phyloP scores from a whole-genome alignment of 2,797 vertebrate genomes.

The Nyctibius grandis region DNA sequence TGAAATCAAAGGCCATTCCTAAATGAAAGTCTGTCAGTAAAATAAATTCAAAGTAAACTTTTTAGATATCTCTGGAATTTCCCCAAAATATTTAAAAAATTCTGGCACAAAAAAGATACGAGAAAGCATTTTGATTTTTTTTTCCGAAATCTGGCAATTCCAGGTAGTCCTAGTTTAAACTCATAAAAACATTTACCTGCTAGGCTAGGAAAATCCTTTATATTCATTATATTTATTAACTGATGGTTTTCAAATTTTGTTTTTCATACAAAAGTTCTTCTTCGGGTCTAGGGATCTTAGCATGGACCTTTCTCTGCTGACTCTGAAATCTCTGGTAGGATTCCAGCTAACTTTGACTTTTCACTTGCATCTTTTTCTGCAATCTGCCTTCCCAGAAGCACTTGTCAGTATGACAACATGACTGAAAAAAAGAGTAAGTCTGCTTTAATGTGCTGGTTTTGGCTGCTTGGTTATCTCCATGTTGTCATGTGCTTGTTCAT shows the following conservation, averaged over 20 bases:
- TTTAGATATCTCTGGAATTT: neutral
- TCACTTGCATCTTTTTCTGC: neutral
- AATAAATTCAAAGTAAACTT: neutral
- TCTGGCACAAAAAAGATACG: rapidly evolving
- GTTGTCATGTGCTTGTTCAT: rapidly evolving
- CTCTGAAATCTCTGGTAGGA: neutral
- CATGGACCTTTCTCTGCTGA: neutral
- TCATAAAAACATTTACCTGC: neutral
- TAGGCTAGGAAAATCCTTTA: neutral
- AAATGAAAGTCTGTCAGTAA: neutral
- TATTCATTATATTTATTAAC: neutral
- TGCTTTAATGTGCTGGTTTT: neutral
- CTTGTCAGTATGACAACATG: neutral
- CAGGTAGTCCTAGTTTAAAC: neutral
- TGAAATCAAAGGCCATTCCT: neutral
- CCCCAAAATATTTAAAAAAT: neutral
- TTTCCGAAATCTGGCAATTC: neutral
- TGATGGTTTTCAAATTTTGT: neutral
- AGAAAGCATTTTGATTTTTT: neutral
- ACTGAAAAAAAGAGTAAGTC: neutral
- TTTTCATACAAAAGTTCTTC: neutral
- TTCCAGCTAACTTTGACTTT: neutral
- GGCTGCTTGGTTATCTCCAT: neutral
- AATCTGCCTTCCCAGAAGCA: neutral
- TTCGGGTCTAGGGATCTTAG: neutral